Conservation (phyloP, 2,888 invertebrate genomes). For the Tiliacea citrago region DNA sequence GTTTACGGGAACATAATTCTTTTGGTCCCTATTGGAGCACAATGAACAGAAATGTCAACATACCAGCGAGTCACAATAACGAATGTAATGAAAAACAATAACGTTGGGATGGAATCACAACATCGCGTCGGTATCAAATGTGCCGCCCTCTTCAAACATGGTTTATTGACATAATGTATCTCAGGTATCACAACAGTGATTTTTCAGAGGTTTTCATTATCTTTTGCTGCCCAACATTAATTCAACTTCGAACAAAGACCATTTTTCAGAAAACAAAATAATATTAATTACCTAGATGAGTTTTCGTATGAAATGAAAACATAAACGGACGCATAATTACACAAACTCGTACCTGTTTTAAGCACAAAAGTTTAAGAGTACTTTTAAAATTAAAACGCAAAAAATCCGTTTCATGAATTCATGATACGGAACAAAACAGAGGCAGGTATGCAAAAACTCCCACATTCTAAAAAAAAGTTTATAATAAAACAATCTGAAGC, state of each 20-base stretch:
- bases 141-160: slow-evolving; percentile 17
- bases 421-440: slow-evolving; percentile 82
- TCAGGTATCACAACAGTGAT: not conserved
- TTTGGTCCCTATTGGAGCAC: slow-evolving; percentile 66
- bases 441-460: slow-evolving; percentile 79
- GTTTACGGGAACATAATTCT: slow-evolving; percentile 73
- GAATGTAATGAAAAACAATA: slow-evolving; percentile 62
- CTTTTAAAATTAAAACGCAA: slow-evolving; percentile 76
- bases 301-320: slow-evolving; percentile 55
- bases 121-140: slow-evolving; percentile 38
- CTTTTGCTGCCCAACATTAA: not conserved
- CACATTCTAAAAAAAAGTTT: slow-evolving; percentile 82
- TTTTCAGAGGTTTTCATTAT: not conserved
- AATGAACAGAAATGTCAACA: slow-evolving; percentile 65
- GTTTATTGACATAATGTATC: slow-evolving; percentile 4
- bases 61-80: slow-evolving; percentile 52
- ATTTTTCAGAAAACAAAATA: slow-evolving; percentile 17
- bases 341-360: slow-evolving; percentile 45
- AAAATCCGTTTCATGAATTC: slow-evolving; percentile 80
- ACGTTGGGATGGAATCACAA: slow-evolving; percentile 56
- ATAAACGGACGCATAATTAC: slow-evolving; percentile 53
- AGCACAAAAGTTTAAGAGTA: slow-evolving; percentile 70
- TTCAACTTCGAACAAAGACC: not conserved
- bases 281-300: slow-evolving; percentile 37
- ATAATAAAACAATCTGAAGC: slow-evolving; percentile 84